Evolutionary conservation across 2,113 vertebrate genomes (phyloP).

Genomic region (Halichoeres trimaculatus): DNA sequence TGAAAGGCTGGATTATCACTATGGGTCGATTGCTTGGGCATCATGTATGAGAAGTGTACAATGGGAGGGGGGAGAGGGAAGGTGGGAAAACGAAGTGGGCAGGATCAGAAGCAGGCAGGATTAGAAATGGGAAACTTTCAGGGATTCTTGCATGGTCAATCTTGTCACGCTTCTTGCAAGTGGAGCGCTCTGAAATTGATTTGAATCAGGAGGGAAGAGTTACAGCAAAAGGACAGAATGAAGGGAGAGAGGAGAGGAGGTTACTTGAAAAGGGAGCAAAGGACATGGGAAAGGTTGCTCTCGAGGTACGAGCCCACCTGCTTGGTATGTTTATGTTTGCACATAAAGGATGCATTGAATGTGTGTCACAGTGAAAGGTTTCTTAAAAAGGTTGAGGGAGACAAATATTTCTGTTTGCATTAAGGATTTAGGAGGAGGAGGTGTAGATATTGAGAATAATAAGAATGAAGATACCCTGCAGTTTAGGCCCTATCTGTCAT

Average conservation of each 20-base stretch:
- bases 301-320: constrained; percentile 56
- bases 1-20: constrained; percentile 75
- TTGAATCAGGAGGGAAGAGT: constrained; percentile 52
- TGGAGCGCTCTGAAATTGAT: constrained; percentile 58
- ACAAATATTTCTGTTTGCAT: constrained; percentile 30
- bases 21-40: constrained; percentile 52
- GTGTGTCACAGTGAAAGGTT: background rate
- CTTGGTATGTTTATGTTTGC: constrained; percentile 30
- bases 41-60: constrained; percentile 50
- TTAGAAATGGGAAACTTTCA: constrained; percentile 43
- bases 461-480: no score
- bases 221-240: constrained; percentile 43
- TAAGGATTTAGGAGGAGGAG: constrained; percentile 22
- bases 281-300: constrained; percentile 57
- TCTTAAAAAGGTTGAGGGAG: constrained; percentile 39
- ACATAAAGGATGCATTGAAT: background rate
- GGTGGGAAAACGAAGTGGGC: constrained; percentile 28
- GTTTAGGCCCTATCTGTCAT: no score
- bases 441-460: constrained; percentile 1
- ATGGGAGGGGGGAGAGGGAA: constrained; percentile 34
- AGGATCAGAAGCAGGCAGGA: background rate
- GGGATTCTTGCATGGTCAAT: constrained; percentile 25
- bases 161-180: constrained; percentile 30
- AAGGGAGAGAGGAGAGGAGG: background rate
- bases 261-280: constrained; percentile 46